Base-by-base conservation (phyloP, 92 coral and sea anemone species). In the Epizoanthus scotinus region DNA sequence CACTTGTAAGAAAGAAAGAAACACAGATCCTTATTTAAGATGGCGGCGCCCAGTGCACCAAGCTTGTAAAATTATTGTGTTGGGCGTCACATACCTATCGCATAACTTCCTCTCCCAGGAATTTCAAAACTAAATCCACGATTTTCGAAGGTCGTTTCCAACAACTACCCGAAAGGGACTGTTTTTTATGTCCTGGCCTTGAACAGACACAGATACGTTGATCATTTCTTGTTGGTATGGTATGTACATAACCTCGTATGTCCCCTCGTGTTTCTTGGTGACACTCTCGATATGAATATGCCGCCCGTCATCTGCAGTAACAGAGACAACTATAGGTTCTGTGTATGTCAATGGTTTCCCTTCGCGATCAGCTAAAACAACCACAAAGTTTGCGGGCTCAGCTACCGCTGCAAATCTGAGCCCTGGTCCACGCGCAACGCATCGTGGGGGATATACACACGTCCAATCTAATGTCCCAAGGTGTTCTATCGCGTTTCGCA, bases 341-440 rank as follows among this genome's bases (percentile, higher is more conserved):
- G 85, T 63, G 22, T 79, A 65, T 2, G 24, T 47, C 9, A 84
- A 19, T 21, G 78, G 85, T 18, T 73, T 72, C 14, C 86, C 91
- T 34, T 81, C 85, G 21, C 81, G 85, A 70, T 88, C 86, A 64
- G 72, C 79, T n/a, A 88, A 63, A 59, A 84, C 72, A 18, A 88
- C 83, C 20, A 81, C 71, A 75, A 88, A 88, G 27, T 70, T 84
- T 13, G 82, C 81, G 29, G 85, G 78, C 64, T 85, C 84, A 29
- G 86, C 72, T 9, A 81, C 80, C 19, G 75, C 31, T 7, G 91
- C 91, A 19, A 82, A 70, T 63, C 86, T 80, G 29, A 85, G 29
- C 3, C 91, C 91, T 4, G 83, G 83, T 12, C 91, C 91, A 6
- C 91, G 86, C 70, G 91, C 91, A 14, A 67, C 57, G 81, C 91